phyloP scores from a whole-genome alignment of 2,888 invertebrate species.

The Tiphia femorata region DNA sequence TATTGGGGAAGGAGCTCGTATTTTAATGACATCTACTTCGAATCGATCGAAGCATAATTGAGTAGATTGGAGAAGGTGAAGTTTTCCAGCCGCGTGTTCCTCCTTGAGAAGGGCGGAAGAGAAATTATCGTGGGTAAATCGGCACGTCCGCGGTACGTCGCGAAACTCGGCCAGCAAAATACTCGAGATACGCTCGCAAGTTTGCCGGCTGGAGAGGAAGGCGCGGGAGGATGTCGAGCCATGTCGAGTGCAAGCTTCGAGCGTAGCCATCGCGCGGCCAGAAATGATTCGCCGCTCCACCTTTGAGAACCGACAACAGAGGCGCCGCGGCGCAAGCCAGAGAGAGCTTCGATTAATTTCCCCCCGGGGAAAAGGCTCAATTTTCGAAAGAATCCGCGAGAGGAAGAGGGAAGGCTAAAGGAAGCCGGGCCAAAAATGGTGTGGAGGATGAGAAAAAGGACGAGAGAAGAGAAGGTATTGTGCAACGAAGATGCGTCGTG shows the following conservation, averaged over 20 bases:
- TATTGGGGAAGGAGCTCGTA: too few species aligned
- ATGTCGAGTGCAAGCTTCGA: conserved; percentile 4
- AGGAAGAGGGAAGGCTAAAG: conserved; percentile 2
- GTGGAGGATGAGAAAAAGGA: not conserved
- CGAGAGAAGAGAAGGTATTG: not conserved
- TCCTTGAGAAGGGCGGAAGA: too few species aligned
- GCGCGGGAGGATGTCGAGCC: not conserved
- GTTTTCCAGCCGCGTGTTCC: too few species aligned
- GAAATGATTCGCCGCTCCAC: conserved; percentile 30
- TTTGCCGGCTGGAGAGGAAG: not conserved
- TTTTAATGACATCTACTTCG: too few species aligned
- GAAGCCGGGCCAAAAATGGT: not conserved
- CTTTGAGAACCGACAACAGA: conserved; percentile 20
- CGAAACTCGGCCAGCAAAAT: too few species aligned
- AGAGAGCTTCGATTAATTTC: conserved; percentile 38
- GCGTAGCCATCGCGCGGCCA: conserved; percentile 6
- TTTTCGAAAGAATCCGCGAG: conserved; percentile 24
- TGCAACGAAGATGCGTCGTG: too few species aligned
- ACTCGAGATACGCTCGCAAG: too few species aligned
- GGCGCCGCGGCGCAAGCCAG: conserved; percentile 5
- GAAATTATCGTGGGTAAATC: too few species aligned
- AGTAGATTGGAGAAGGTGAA: too few species aligned
- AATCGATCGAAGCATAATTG: too few species aligned
- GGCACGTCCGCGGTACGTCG: too few species aligned
- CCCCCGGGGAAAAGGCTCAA: conserved; percentile 23